phyloP scores from a whole-genome alignment of 2,113 vertebrate species.

The Microcebus griseorufus region DNA sequence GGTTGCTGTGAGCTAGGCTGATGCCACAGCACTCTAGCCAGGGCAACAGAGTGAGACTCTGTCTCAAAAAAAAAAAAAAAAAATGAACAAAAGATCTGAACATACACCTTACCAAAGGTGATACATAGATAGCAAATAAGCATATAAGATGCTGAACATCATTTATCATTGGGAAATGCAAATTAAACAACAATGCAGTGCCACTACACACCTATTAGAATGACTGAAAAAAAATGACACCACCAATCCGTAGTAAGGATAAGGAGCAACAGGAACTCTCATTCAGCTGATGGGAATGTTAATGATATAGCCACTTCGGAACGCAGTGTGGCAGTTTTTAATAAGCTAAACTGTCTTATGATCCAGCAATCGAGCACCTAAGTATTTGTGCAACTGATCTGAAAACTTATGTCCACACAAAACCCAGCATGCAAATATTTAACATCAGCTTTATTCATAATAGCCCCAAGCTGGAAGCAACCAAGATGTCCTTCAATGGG shows the following conservation, averaged over 20 bases:
- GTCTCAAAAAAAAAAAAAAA: not conserved
- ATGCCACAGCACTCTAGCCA: no score
- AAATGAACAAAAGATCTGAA: not conserved
- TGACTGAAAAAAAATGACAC: not conserved
- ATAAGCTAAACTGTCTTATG: not conserved
- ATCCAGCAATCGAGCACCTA: not conserved
- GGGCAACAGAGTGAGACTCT: no score
- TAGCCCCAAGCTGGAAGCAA: not conserved
- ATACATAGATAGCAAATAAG: not conserved
- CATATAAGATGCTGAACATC: not conserved
- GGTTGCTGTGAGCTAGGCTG: no score
- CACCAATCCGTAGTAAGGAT: not conserved
- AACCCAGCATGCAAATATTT: not conserved
- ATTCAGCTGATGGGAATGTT: not conserved
- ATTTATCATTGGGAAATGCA: not conserved
- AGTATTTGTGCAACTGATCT: not conserved
- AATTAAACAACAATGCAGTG: not conserved
- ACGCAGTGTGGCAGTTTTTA: not conserved
- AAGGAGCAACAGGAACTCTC: not conserved
- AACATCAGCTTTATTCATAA: not conserved
- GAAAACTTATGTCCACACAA: not conserved
- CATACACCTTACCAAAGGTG: not conserved
- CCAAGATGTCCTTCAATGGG: not conserved
- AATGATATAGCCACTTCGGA: not conserved
- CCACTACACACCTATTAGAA: not conserved